Evolutionary conservation across 2,113 vertebrate species (phyloP), one percentile per base, ranked within the genome.

Genomic region (Callipepla californica): DNA sequence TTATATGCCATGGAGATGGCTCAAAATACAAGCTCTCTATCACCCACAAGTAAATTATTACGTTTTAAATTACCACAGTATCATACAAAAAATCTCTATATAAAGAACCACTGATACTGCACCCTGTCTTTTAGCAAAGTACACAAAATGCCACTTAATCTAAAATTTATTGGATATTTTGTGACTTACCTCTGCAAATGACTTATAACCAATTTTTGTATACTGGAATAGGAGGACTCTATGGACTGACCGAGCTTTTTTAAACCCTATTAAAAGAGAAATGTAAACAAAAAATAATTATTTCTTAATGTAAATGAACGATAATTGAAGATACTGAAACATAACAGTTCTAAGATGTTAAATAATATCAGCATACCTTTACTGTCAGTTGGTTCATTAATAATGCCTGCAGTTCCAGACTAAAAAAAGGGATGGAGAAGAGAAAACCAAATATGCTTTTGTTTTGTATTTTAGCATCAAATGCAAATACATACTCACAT

Each of bases 241-340:
- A 99, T 99, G 59, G 99, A 99, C 73, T 99, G 99, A 76, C 99
- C 99, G 23, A 99, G 98, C 91, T 99, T 99, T 97, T 99, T 99
- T 93, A 99, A 97, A 28, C 99, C 99, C 99, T 99, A 89, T 87
- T 66, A 93, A 50, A 74, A 96, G 44, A 95, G 30, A 91, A 61
- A 69, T 30, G 80, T 2, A 58, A 67, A 8, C 13, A 36, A 7
- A 10, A 6, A 70, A 32, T 20, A 47, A 87, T 3, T 2, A 51
- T 68, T 14, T 68, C 11, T 50, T 75, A 89, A 48, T 15, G 34
- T 59, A 84, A 55, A 34, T 66, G 21, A 85, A 66, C 18, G 84
- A 11, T 13, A 0, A 77, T 34, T 45, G 58, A 66, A 89, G 2
- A 48, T 40, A 80, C 1, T 57, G 2, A 61, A 73, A 81, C 4